Evolutionary conservation across 2,797 vertebrate species (phyloP), one percentile per base, ranked within the genome.

Genomic region (Sylvilagus floridanus): DNA sequence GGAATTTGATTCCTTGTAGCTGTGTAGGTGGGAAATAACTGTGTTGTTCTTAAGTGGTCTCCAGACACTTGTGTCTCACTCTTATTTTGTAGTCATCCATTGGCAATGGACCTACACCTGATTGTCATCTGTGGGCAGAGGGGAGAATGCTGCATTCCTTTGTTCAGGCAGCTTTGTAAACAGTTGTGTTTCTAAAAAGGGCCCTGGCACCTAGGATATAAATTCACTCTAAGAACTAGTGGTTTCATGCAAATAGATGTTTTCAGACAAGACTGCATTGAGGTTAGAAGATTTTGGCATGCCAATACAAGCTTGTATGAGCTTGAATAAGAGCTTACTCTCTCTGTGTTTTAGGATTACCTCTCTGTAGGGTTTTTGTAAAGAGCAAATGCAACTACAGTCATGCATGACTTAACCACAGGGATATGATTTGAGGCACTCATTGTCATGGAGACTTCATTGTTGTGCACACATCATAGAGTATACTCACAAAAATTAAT

Each of bases 11-110:
- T 95, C 62, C 24, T 86, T 85, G 79, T 77, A 32, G 32, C 75
- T 69, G 78, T 57, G 66, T 86, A 90, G 90, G 93, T 95, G 87
- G 76, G 85, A 85, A 96, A 79, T 91, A 71, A 30, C 69, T 42
- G 21, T 73, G 77, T n/a, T 78, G 73, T 93, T 94, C 47, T 85
- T 66, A 60, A 60, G 13, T 75, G 87, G 82, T 78, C 16, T 35
- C 63, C 26, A 71, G 14, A 63, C 11, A 47, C 35, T 60, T 0
- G 2, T 54, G n/a, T 68, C 42, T 76, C 54, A 3, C 26, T 60
- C 54, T 50, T 60, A 0, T 17, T 30, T 42, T 89, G 35, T 28
- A n/a, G 84, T 42, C 68, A 68, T 93, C 88, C 94, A 65, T 47
- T 54, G 68, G 52, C 57, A 60, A 75, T 84, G 54, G 75, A 94